Evolutionary conservation across 2,888 invertebrate species (phyloP).

Genomic region (Hylaea fasciaria): DNA sequence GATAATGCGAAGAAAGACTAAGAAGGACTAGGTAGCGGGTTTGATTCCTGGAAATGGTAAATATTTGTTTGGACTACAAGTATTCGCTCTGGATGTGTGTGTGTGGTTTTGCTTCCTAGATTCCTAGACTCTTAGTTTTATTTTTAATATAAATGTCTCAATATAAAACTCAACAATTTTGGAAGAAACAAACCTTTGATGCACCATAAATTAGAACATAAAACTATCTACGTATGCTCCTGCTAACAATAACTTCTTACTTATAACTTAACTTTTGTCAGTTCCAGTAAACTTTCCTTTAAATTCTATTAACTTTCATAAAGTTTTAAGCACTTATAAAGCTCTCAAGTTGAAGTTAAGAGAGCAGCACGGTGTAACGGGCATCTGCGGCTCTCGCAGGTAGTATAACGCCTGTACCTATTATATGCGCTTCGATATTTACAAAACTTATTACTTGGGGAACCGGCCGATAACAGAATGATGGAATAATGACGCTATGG

Average conservation of each 20-base stretch:
- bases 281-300: conserved; percentile 37
- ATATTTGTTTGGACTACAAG: too few species aligned
- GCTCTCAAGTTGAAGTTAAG: conserved; percentile 35
- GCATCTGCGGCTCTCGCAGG: conserved; percentile 14
- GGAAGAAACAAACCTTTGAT: too few species aligned
- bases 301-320: conserved; percentile 42
- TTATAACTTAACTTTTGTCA: conserved; percentile 27
- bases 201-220: too few species aligned
- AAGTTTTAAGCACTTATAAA: conserved; percentile 40
- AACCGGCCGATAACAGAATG: conserved; percentile 65
- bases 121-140: conserved; percentile 33
- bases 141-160: too few species aligned
- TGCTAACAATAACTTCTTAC: conserved; percentile 6
- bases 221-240: too few species aligned
- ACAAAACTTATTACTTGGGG: conserved; percentile 55
- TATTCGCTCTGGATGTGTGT: too few species aligned
- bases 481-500: conserved; percentile 70
- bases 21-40: too few species aligned
- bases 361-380: conserved; percentile 6
- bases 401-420: conserved; percentile 41
- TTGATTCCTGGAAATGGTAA: too few species aligned
- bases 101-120: too few species aligned
- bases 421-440: conserved; percentile 19
- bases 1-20: too few species aligned
- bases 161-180: too few species aligned